phyloP scores from a whole-genome alignment of 2,113 vertebrate species.

The Cranoglanis bouderius region DNA sequence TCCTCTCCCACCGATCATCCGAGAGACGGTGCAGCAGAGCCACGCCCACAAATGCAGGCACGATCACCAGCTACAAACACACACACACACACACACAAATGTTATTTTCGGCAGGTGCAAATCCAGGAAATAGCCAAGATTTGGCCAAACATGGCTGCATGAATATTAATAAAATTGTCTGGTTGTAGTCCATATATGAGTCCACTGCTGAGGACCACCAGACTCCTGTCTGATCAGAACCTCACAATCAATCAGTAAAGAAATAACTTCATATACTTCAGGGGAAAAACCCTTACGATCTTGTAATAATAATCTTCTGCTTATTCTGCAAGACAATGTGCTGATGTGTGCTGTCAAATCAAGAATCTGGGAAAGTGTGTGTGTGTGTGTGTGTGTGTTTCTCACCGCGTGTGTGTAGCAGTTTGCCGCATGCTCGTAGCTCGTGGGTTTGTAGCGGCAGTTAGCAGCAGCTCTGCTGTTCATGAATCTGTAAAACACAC shows the following conservation, averaged over 20 bases:
- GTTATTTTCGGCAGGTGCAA: neutral
- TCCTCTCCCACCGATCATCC: slow-evolving; percentile 86
- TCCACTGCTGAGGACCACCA: neutral
- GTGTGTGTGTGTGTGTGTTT: neutral
- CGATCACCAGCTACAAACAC: slow-evolving; percentile 76
- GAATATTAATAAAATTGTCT: neutral
- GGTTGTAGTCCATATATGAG: neutral
- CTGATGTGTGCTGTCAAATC: neutral
- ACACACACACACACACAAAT: slow-evolving; percentile 17
- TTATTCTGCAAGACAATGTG: neutral
- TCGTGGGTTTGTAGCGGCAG: slow-evolving; percentile 95
- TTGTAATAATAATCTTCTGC: neutral
- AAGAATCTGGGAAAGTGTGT: neutral
- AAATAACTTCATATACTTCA: no score
- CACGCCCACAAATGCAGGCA: slow-evolving; percentile 89
- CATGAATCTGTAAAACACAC: slow-evolving; percentile 87
- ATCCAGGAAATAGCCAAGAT: neutral
- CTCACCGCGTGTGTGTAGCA: slow-evolving; percentile 98
- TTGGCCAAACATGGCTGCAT: neutral
- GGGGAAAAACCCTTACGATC: no score
- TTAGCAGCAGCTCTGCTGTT: slow-evolving; percentile 92
- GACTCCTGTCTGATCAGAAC: neutral
- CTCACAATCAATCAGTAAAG: no score
- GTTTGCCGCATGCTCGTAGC: slow-evolving; percentile 97
- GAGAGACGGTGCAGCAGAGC: slow-evolving; percentile 88